A percentile compares a stretch with the other conserved stretches of the same genome.
phyloP scores from a whole-genome alignment of 1,140 invertebrate species.

The Mya arenaria region DNA sequence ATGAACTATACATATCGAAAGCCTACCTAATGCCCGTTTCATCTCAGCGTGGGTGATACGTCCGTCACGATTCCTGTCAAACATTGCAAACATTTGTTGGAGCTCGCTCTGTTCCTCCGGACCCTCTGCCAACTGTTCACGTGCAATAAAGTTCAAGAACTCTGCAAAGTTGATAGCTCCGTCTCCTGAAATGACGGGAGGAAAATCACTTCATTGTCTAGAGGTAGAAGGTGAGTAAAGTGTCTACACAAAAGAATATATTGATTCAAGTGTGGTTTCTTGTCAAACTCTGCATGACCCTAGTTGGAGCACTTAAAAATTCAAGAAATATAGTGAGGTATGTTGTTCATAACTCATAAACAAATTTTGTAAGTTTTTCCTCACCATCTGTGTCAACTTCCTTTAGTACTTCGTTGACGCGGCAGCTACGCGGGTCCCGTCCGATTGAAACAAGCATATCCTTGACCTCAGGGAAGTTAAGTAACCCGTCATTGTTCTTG shows the following conservation, averaged over 20 bases:
- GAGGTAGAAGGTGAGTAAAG: no score
- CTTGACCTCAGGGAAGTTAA: conserved; percentile 15
- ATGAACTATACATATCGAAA: neutral
- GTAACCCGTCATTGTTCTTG: conserved; percentile 37
- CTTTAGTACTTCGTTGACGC: neutral
- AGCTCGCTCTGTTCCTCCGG: neutral
- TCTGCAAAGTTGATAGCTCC: conserved; percentile 41
- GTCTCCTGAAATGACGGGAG: conserved; percentile 39
- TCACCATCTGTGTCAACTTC: conserved; percentile 38
- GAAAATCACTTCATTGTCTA: no score
- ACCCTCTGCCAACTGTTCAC: neutral
- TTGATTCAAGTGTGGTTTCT: no score
- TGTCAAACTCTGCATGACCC: no score
- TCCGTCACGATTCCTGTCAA: conserved; percentile 27
- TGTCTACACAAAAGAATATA: no score
- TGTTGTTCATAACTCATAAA: no score
- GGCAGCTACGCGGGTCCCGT: neutral
- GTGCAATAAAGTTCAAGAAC: conserved; percentile 39
- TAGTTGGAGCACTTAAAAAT: no score
- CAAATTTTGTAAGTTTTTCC: no score
- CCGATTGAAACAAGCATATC: conserved; percentile 20
- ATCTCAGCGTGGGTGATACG: conserved; percentile 40
- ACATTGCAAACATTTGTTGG: conserved; percentile 29
- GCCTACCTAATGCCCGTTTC: conserved; percentile 37
- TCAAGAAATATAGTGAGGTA: no score